Conservation (phyloP, 2,113 vertebrate species). For the Polyodon spathula region DNA sequence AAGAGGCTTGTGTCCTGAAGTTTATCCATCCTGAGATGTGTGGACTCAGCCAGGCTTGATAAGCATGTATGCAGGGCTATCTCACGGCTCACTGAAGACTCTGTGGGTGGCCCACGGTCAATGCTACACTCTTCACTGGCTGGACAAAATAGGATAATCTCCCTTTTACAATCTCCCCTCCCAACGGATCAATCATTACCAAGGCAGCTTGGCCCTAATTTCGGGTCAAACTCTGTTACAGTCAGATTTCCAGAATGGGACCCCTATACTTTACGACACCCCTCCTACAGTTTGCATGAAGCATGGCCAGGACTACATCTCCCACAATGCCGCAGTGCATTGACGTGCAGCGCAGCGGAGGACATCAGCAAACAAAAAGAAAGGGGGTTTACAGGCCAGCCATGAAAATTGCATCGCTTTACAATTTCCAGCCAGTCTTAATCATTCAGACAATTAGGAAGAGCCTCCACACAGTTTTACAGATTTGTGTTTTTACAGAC, state of each 20-base stretch:
- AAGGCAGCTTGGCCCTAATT: conserved; percentile 38
- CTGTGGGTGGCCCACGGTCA: conserved; percentile 61
- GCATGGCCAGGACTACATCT: too few relatives aligned
- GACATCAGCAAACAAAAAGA: too few relatives aligned
- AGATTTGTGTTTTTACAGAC: too few relatives aligned
- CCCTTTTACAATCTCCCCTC: conserved; percentile 47
- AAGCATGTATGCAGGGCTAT: conserved; percentile 63
- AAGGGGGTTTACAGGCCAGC: too few relatives aligned
- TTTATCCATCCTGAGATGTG: conserved; percentile 47
- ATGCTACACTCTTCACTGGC: conserved; percentile 54
- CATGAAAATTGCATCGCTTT: too few relatives aligned
- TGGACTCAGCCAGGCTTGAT: conserved; percentile 57
- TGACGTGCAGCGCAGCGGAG: too few relatives aligned
- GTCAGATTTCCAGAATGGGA: conserved; percentile 1
- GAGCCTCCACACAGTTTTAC: too few relatives aligned
- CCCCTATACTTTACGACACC: too few relatives aligned
- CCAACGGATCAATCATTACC: conserved; percentile 24
- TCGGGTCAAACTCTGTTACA: conserved; percentile 44
- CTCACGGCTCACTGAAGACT: conserved; percentile 61
- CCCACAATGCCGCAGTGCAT: too few relatives aligned
- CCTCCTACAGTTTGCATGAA: too few relatives aligned
- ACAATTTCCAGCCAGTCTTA: too few relatives aligned
- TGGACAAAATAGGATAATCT: conserved; percentile 61
- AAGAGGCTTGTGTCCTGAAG: conserved; percentile 28
- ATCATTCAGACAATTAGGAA: too few relatives aligned